A percentile compares a stretch with the other conserved stretches of the same genome.
Evolutionary conservation across 2,888 invertebrate genomes (phyloP).

Genomic region (Tribolium freemani): DNA sequence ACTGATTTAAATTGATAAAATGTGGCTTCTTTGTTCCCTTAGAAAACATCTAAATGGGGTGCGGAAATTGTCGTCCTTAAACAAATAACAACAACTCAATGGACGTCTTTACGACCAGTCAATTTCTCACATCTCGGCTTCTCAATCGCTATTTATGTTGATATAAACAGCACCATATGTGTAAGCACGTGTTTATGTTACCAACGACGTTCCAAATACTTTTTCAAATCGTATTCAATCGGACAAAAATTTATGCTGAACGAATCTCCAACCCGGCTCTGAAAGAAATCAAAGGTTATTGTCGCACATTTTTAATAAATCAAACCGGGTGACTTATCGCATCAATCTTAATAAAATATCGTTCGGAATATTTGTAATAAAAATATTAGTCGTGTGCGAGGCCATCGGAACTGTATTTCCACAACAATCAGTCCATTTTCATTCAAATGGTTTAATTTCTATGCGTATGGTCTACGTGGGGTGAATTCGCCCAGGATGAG

Average conservation of each 20-base stretch:
- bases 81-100: conserved; percentile 9
- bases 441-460: conserved; percentile 53
- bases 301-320: not conserved
- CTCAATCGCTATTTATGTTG: conserved; percentile 23
- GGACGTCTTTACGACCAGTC: conserved; percentile 4
- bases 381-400: conserved; percentile 7
- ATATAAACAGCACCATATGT: conserved; percentile 15
- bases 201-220: not conserved
- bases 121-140: conserved; percentile 19
- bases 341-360: conserved; percentile 3
- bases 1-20: conserved; percentile 7
- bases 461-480: conserved; percentile 46
- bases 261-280: not conserved
- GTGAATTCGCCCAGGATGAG: conserved; percentile 41
- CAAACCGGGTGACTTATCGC: not conserved
- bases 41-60: conserved; percentile 6
- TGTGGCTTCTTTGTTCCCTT: conserved; percentile 1
- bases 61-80: conserved; percentile 7
- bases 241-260: not conserved
- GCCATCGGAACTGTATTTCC: conserved; percentile 40
- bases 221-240: conserved; percentile 2
- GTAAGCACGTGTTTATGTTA: conserved; percentile 16
- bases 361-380: not conserved
- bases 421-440: conserved; percentile 51
- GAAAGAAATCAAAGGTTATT: conserved; percentile 7